Percentiles rank a stretch among this genome's conserved stretches.
phyloP scores from a whole-genome alignment of 2,113 vertebrate species.

The Cacatua alba region DNA sequence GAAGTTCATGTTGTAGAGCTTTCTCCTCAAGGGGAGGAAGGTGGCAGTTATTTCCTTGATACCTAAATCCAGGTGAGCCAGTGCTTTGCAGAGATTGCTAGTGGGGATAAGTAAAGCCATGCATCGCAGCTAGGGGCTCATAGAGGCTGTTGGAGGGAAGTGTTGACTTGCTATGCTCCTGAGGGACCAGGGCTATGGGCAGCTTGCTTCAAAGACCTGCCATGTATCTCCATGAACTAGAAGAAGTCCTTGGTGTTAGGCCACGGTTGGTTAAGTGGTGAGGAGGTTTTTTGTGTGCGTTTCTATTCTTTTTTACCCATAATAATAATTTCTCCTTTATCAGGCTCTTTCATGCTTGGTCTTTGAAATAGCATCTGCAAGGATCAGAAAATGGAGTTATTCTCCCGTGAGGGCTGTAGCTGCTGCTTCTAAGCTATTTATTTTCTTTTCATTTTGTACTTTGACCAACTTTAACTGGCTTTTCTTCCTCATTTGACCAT shows the following conservation, averaged over 20 bases:
- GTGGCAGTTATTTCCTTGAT: background rate
- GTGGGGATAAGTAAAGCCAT: background rate
- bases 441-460: slow-evolving; percentile 22
- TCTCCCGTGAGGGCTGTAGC: background rate
- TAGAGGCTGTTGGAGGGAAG: background rate
- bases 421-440: background rate
- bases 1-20: background rate
- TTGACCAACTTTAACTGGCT: background rate
- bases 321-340: background rate
- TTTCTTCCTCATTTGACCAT: slow-evolving; percentile 24
- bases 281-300: background rate
- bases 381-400: background rate
- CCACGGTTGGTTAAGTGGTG: background rate
- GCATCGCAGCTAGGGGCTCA: rapidly evolving
- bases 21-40: background rate
- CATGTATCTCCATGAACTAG: rapidly evolving
- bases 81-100: background rate
- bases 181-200: background rate
- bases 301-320: background rate
- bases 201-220: background rate
- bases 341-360: background rate
- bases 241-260: background rate
- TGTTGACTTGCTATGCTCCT: background rate
- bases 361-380: background rate
- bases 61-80: background rate